Percentiles rank a stretch among this genome's conserved stretches.
These are phyloP conservation scores for Macrocentrus cingulum DNA, from an alignment of 1,140 invertebrate genomes.

Conservation along the genomic window DNA sequence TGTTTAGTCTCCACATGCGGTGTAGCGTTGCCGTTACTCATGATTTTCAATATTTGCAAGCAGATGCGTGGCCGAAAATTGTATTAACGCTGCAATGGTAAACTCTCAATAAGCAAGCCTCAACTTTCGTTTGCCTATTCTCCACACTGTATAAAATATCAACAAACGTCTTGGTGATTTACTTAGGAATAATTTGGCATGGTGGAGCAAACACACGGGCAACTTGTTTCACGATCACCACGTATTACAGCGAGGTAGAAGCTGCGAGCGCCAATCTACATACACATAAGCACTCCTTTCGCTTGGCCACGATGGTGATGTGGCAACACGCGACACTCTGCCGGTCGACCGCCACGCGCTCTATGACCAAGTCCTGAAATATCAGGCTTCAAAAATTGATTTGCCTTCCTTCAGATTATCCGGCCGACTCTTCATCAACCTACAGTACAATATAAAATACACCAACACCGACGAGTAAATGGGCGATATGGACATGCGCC, in stretches of 20 bases:
- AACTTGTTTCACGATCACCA: constrained; percentile 28
- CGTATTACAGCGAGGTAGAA: constrained; percentile 33
- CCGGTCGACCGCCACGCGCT: constrained; percentile 35
- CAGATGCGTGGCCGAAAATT: constrained; percentile 3
- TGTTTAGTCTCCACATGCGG: constrained; percentile 49
- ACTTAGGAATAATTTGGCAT: constrained; percentile 41
- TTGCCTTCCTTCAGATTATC: neutral
- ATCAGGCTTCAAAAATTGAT: neutral
- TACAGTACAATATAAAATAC: too few relatives aligned
- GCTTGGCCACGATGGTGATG: constrained; percentile 48
- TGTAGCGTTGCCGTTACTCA: constrained; percentile 24
- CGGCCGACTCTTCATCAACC: too few relatives aligned
- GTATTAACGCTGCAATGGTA: constrained; percentile 10
- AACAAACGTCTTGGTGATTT: constrained; percentile 28
- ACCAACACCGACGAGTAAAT: neutral
- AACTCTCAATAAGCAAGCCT: constrained; percentile 1
- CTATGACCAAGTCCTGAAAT: constrained; percentile 26
- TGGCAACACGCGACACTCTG: constrained; percentile 54
- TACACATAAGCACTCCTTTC: constrained; percentile 46
- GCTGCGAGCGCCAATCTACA: constrained; percentile 47
- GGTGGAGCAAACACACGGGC: constrained; percentile 28
- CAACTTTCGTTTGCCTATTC: neutral
- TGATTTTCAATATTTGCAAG: constrained; percentile 9
- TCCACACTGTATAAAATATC: constrained; percentile 3
- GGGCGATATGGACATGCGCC: too few relatives aligned